These are phyloP conservation scores for Artemia franciscana DNA, from an alignment of 1,140 invertebrate genomes.

Conservation along the genomic window DNA sequence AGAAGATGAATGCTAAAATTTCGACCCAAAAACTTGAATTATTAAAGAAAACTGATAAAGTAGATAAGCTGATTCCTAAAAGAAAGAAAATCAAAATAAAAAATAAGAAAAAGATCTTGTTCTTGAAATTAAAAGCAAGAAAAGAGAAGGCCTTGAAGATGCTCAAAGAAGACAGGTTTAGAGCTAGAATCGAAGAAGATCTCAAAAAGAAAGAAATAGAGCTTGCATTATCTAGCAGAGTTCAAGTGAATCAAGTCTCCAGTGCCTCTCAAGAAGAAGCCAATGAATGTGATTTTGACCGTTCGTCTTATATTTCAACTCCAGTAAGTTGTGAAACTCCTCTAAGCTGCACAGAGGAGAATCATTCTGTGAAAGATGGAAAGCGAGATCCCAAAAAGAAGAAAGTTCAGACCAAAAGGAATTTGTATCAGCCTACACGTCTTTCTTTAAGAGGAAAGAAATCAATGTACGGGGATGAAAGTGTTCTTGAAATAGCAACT, in stretches of 20 bases:
- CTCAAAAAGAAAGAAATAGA: neutral
- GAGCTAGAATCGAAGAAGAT: neutral
- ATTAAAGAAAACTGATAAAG: neutral
- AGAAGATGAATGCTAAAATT: too few relatives aligned
- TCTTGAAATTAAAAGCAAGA: neutral
- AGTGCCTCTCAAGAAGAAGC: neutral
- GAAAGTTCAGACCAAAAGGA: neutral
- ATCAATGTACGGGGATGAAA: constrained; percentile 7
- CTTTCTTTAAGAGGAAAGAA: constrained; percentile 6
- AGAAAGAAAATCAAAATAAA: neutral
- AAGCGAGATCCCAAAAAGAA: neutral
- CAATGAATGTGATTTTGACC: neutral
- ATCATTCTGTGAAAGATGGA: neutral
- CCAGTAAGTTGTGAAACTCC: neutral
- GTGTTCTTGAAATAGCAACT: neutral
- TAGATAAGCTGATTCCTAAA: neutral
- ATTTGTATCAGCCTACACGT: constrained; percentile 2
- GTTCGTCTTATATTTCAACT: neutral
- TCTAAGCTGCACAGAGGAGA: neutral
- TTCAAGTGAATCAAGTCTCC: neutral
- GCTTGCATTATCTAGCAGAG: neutral
- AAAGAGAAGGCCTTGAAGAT: neutral
- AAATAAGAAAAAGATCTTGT: neutral
- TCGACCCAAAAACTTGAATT: too few relatives aligned
- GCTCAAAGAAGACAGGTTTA: neutral